phyloP scores from a whole-genome alignment of 2,888 invertebrate genomes.

The Stenolophus ochropezus region DNA sequence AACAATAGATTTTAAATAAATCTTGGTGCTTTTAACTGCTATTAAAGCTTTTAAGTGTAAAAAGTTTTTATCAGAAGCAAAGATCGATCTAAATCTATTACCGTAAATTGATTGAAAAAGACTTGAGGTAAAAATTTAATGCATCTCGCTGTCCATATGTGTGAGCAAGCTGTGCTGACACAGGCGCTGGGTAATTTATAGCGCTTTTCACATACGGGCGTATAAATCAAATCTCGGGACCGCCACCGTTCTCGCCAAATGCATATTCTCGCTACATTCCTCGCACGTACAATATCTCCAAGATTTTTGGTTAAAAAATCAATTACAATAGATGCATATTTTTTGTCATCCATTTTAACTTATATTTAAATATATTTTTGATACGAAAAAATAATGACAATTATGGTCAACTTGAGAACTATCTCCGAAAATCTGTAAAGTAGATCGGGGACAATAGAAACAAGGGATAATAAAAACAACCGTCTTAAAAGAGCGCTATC shows the following conservation, averaged over 20 bases:
- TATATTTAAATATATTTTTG: too few species aligned
- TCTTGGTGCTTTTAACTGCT: neutral
- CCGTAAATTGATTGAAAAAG: conserved; percentile 38
- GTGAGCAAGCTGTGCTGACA: conserved; percentile 31
- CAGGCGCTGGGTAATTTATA: conserved; percentile 52
- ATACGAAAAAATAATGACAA: too few species aligned
- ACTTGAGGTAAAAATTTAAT: conserved; percentile 30
- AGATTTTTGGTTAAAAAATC: too few species aligned
- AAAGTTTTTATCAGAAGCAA: conserved; percentile 26
- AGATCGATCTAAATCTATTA: conserved; percentile 1
- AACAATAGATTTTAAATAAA: conserved; percentile 27
- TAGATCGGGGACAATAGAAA: too few species aligned
- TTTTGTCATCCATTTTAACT: too few species aligned
- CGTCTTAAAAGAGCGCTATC: too few species aligned
- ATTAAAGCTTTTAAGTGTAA: conserved; percentile 27
- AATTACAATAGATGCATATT: too few species aligned
- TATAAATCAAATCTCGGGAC: conserved; percentile 53
- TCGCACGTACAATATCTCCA: too few species aligned
- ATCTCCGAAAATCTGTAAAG: too few species aligned
- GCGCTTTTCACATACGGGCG: conserved; percentile 50
- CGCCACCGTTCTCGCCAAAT: conserved; percentile 2
- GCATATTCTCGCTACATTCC: neutral
- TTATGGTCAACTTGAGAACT: too few species aligned
- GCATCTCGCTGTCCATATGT: conserved; percentile 17
- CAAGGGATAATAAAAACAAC: too few species aligned